Percentiles rank a stretch among this genome's conserved stretches.
Evolutionary conservation across 2,888 invertebrate species (phyloP).

Genomic region (Acleris sparsana): DNA sequence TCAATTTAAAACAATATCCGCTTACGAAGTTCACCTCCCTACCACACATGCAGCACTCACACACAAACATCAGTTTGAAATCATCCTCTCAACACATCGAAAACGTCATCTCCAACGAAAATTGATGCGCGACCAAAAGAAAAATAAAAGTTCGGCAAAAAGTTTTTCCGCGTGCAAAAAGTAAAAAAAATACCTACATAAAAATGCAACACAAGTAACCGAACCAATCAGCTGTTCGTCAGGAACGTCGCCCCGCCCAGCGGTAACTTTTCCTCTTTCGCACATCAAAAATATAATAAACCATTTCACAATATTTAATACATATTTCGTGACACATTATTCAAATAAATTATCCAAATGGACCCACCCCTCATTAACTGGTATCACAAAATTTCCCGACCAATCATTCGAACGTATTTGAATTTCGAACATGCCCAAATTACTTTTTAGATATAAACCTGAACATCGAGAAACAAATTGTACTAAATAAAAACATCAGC

Average conservation of each 20-base stretch:
- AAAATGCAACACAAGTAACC: conserved; percentile 74
- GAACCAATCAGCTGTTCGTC: conserved; percentile 80
- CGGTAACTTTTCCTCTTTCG: conserved; percentile 72
- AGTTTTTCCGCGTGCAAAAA: conserved; percentile 45
- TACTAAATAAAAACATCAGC: background rate
- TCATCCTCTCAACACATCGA: background rate
- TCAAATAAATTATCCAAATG: conserved; percentile 9
- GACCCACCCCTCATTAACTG: conserved; percentile 18
- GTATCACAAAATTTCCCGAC: conserved; percentile 8
- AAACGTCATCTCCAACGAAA: conserved; percentile 25
- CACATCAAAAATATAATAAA: conserved; percentile 70
- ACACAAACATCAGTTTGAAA: too few species aligned
- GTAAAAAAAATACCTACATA: conserved; percentile 74
- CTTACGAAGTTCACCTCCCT: too few species aligned
- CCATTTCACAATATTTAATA: conserved; percentile 49
- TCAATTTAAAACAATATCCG: too few species aligned
- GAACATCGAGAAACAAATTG: background rate
- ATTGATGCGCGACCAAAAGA: conserved; percentile 37
- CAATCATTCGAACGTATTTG: conserved; percentile 13
- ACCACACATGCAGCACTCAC: too few species aligned
- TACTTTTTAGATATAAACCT: background rate
- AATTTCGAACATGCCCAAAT: conserved; percentile 1
- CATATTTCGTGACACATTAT: conserved; percentile 30
- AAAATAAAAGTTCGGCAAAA: conserved; percentile 39
- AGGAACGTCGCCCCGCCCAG: conserved; percentile 72